Conservation (phyloP, 2,113 vertebrate genomes). For the Alethe castanea region DNA sequence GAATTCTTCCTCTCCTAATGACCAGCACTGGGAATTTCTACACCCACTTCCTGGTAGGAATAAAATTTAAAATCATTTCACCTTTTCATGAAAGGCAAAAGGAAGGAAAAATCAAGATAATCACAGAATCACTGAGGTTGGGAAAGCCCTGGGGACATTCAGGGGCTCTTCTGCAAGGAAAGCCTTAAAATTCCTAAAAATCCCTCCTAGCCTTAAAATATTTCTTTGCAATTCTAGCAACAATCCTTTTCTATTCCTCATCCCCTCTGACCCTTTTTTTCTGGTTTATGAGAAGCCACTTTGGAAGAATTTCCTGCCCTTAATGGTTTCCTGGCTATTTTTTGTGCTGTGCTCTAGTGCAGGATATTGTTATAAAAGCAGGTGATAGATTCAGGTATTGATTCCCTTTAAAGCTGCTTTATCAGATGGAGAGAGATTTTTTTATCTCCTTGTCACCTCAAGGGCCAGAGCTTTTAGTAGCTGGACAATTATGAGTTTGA, state of each 20-base stretch:
- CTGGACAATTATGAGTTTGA: neutral
- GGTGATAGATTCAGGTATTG: neutral
- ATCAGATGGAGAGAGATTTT: neutral
- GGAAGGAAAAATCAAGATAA: neutral
- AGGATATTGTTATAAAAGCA: neutral
- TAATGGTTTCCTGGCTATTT: neutral
- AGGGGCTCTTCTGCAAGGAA: neutral
- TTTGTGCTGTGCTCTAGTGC: neutral
- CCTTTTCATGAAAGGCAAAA: neutral
- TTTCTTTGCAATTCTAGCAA: neutral
- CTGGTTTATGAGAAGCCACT: neutral
- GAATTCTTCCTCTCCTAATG: neutral
- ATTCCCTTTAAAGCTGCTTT: constrained; percentile 23
- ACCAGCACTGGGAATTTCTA: neutral
- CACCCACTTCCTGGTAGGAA: neutral
- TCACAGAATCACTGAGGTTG: neutral
- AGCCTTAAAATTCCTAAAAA: neutral
- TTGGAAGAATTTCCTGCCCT: neutral
- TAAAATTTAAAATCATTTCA: neutral
- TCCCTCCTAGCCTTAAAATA: neutral
- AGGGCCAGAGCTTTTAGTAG: neutral
- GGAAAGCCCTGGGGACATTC: neutral
- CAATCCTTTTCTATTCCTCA: neutral
- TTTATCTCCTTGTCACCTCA: constrained; percentile 2
- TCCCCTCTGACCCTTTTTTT: neutral